Conservation (phyloP, 2,888 invertebrate species). For the Orthonevra nobilis region DNA sequence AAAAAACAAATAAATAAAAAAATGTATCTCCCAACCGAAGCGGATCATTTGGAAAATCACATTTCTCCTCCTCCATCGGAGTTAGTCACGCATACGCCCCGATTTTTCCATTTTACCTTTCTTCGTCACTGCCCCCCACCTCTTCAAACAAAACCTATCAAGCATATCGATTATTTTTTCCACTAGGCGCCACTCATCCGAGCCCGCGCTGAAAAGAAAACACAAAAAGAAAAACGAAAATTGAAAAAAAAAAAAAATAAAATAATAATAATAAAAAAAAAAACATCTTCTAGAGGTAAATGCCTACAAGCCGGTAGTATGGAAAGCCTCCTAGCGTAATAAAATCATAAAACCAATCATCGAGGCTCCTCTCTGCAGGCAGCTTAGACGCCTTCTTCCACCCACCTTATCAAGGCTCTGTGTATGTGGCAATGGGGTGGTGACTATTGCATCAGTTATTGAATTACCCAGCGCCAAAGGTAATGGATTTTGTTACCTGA, state of each 20-base stretch:
- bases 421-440: constrained; percentile 8
- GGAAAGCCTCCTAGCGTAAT: constrained; percentile 35
- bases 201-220: constrained; percentile 23
- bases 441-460: constrained; percentile 48
- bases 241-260: neutral
- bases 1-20: constrained; percentile 5
- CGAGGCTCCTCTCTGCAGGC: constrained; percentile 40
- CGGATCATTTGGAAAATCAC: constrained; percentile 40
- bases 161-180: constrained; percentile 60
- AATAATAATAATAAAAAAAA: constrained; percentile 4
- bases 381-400: neutral
- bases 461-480: constrained; percentile 32
- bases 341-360: constrained; percentile 65
- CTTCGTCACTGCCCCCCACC: neutral
- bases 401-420: too few relatives aligned
- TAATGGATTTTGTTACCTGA: constrained; percentile 16
- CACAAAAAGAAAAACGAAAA: neutral
- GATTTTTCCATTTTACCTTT: constrained; percentile 30
- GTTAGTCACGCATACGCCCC: constrained; percentile 41
- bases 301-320: constrained; percentile 9
- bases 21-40: neutral
- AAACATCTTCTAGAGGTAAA: constrained; percentile 30
- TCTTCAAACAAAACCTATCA: constrained; percentile 25
- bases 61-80: constrained; percentile 5
- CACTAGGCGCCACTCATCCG: constrained; percentile 57